Percentiles rank a stretch among this genome's conserved stretches.
These are phyloP conservation scores for Pseudois nayaur DNA, from an alignment of 2,113 vertebrate genomes.

Conservation along the genomic window DNA sequence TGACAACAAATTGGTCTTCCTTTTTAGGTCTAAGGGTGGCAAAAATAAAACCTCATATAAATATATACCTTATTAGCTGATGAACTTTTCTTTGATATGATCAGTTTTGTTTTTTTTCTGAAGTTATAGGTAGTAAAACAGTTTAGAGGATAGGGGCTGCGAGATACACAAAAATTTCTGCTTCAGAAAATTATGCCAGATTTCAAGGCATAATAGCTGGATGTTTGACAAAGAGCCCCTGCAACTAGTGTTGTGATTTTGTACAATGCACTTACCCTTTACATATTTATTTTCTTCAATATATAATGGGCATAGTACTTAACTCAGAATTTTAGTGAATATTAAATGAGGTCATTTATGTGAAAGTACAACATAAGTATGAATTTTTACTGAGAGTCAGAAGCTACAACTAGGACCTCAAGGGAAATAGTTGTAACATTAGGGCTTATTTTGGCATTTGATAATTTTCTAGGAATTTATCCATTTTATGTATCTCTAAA, in stretches of 20 bases:
- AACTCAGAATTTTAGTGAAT: not conserved
- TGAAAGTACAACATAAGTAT: not conserved
- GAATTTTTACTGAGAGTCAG: not conserved
- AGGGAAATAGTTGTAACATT: not conserved
- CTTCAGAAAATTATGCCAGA: not conserved
- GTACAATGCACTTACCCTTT: not conserved
- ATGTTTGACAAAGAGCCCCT: not conserved
- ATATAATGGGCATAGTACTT: not conserved
- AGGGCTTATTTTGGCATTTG: not conserved
- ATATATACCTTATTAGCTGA: not conserved
- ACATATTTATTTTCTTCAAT: not conserved
- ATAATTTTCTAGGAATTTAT: not conserved
- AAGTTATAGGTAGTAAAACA: not conserved
- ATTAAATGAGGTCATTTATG: not conserved
- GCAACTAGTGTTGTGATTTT: not conserved
- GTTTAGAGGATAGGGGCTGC: too few relatives aligned
- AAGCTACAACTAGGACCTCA: not conserved
- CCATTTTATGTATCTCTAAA: not conserved
- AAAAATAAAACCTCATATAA: not conserved
- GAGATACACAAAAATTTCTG: not conserved
- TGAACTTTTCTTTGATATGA: not conserved
- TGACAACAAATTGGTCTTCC: not conserved
- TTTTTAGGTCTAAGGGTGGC: not conserved
- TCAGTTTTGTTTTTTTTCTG: not conserved
- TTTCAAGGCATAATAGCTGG: not conserved